phyloP scores from a whole-genome alignment of 2,888 invertebrate genomes.

The Cosmia trapezina region DNA sequence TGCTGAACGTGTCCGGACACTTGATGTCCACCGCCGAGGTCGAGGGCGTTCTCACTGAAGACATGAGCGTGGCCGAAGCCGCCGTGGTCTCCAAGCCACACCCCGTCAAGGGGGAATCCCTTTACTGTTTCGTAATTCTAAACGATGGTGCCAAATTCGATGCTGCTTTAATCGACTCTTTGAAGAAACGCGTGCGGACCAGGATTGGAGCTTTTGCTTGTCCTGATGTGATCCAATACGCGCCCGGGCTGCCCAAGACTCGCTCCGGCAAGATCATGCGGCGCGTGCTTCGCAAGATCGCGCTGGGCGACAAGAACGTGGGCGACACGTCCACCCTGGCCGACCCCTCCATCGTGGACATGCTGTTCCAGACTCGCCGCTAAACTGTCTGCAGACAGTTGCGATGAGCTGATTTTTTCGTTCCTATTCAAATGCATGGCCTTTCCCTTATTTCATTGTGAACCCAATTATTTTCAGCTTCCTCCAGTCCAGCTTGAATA shows the following conservation, averaged over 20 bases:
- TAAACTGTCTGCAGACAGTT: constrained; percentile 26
- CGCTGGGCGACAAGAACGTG: constrained; percentile 96
- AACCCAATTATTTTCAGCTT: constrained; percentile 44
- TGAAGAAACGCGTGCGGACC: constrained; percentile 95
- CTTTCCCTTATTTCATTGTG: constrained; percentile 27
- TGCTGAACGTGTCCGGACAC: constrained; percentile 99
- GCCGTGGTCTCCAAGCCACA: constrained; percentile 99
- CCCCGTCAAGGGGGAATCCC: constrained; percentile 98
- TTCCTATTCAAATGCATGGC: constrained; percentile 52
- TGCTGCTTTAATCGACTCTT: constrained; percentile 92
- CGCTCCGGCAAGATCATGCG: constrained; percentile 99
- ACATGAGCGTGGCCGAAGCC: constrained; percentile 95
- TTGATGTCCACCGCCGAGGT: constrained; percentile 99
- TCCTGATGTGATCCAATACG: constrained; percentile 98
- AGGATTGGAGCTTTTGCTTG: constrained; percentile 99
- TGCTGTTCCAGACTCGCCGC: constrained; percentile 91
- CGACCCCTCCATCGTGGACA: constrained; percentile 96
- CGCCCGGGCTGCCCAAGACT: constrained; percentile 98
- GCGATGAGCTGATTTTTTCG: constrained; percentile 35
- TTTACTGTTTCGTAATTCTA: constrained; percentile 99
- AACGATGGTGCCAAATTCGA: constrained; percentile 94
- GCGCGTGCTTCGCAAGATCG: constrained; percentile 97
- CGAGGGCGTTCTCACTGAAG: constrained; percentile 95
- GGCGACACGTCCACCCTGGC: constrained; percentile 98
- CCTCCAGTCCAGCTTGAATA: constrained; percentile 58